phyloP scores from a whole-genome alignment of 2,797 vertebrate genomes.

The Hylomyscus alleni region DNA sequence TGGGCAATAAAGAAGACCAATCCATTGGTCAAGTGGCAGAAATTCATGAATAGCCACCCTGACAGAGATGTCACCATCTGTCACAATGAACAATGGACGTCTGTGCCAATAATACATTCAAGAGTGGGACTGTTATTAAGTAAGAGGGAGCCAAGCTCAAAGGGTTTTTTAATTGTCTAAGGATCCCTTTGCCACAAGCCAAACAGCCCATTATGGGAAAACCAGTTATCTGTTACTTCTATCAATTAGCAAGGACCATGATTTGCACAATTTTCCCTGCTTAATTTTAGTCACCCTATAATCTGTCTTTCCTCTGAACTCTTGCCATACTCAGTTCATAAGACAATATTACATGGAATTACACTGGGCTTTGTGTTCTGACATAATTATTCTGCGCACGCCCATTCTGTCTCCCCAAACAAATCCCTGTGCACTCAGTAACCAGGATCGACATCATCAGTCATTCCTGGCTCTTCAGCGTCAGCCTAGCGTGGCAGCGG shows the following conservation, averaged over 20 bases:
- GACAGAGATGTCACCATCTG: conserved; percentile 60
- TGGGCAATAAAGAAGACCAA: conserved; percentile 7
- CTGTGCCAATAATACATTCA: conserved; percentile 55
- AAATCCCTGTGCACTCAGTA: background rate
- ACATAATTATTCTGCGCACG: background rate
- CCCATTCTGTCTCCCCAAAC: conserved; percentile 43
- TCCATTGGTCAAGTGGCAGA: conserved; percentile 7
- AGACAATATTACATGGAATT: conserved; percentile 40
- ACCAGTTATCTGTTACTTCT: conserved; percentile 49
- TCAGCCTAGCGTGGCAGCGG: background rate
- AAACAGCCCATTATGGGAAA: conserved; percentile 54
- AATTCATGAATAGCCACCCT: conserved; percentile 25
- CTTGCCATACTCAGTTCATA: conserved; percentile 27
- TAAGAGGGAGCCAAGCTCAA: conserved; percentile 37
- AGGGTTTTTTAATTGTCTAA: conserved; percentile 64
- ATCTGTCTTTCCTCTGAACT: conserved; percentile 62
- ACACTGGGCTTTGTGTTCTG: conserved; percentile 51
- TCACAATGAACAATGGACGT: conserved; percentile 63
- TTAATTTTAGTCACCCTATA: conserved; percentile 16
- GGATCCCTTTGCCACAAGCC: conserved; percentile 60
- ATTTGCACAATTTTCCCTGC: conserved; percentile 59
- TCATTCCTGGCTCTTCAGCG: background rate
- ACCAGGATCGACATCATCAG: background rate
- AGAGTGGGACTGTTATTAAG: conserved; percentile 46
- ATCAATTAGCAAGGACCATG: conserved; percentile 24